Base-by-base conservation (phyloP, 2,888 invertebrate species). In the Stomorhina lunata region DNA sequence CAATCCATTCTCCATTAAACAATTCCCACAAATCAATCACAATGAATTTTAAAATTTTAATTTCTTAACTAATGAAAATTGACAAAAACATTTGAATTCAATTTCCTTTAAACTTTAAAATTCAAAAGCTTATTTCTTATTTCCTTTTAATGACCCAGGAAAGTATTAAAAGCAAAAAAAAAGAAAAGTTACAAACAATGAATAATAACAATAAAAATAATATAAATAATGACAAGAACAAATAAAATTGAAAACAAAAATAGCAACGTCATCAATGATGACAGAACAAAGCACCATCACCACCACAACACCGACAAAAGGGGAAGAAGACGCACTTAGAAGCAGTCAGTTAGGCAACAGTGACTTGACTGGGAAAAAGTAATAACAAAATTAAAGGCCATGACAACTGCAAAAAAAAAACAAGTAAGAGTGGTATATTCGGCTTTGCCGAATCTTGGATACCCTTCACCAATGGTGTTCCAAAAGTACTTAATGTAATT, bases 321-420 rank as follows among this genome's bases (percentile, higher is more conserved):
- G 22, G 37, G 15, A 32, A 45, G 32, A 43, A 57, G 9, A 57
- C 10, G 3, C 17, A 37, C 29, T 25, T 17, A 17, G 50, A 68
- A 6, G 12, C 22, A 59, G 45, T 27, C 27, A 45, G 45, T 45
- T 43, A 43, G 48, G 65, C 65, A 10, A 22, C 7, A 4, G 32
- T 55, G 40, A n/a, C n/a, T n/a, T n/a, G n/a, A n/a, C n/a, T 27
- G 27, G 29, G 15, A 25, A 69, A 20, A 69, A 69, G 27, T 43
- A 69, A 69, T 40, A 57, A 69, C 20, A 73, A 63, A 63, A 53
- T 43, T 73, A 63, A 65, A 75, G 65, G 65, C 65, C 65, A 75
- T 25, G 71, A 50, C 63, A 43, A 55, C 43, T 65, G 55, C 72
- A 72, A 72, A 72, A 15, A 50, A 27, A 32, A 25, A 43, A 43